Evolutionary conservation across 2,888 invertebrate genomes (phyloP), one percentile per base, ranked within the genome.

Genomic region (Plebejus melissa): DNA sequence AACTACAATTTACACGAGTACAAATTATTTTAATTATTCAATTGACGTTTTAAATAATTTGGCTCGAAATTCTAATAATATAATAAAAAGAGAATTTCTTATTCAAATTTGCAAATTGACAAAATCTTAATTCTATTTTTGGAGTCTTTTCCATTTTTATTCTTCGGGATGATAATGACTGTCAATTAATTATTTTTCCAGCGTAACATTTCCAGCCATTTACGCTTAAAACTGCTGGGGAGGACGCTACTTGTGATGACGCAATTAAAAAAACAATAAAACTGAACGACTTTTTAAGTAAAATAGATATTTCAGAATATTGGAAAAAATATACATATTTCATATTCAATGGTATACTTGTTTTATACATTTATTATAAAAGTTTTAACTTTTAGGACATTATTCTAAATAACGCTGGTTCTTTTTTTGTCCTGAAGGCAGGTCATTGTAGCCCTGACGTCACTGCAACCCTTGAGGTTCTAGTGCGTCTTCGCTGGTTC

Each of bases 101-200:
- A 28, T 60, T 22, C 28, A 60, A 60, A 60, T 4, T 28, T 11
- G 28, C 60, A 60, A 22, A 60, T 11, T 60, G 4, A 28, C 11
- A 60, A 60, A 58, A 58, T 22, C 22, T 22, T 22, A 22, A 22
- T 22, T 22, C n/a, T 58, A 22, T 58, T 3, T 60, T 60, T 22
- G 11, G 11, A 22, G 22, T 22, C 28, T 32, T 65, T 13, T 32
- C 32, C 32, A 32, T 65, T 65, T 65, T 65, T 65, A 28, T 32
- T 11, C 65, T 65, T 65, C 32, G 4, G 65, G 32, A 13, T 28
- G 11, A 65, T 32, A 65, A 32, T 65, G 13, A 65, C 32, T 65
- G 13, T 13, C 65, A 65, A 65, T 65, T 65, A 65, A 22, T 22
- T 22, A 65, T 65, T 65, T 65, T 65, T 65, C 60, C 65, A 65